phyloP scores from a whole-genome alignment of 2,113 vertebrate genomes.

The Andinoacara biseriatus region DNA sequence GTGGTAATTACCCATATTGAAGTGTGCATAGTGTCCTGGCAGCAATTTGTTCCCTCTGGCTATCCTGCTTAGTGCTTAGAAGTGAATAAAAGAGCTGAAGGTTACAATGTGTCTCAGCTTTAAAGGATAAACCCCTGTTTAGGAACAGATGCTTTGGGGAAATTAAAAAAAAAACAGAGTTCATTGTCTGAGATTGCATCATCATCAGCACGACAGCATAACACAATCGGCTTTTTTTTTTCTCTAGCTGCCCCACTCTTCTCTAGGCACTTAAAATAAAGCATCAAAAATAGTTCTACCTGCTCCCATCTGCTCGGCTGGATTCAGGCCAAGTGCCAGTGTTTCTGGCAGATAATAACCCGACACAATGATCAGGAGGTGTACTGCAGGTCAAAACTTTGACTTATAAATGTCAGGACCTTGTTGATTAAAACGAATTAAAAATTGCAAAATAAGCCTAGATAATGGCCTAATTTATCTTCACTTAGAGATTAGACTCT shows the following conservation, averaged over 20 bases:
- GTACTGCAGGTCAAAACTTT: constrained; percentile 33
- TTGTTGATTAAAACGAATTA: constrained; percentile 56
- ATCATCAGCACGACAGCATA: constrained; percentile 57
- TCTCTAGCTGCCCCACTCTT: constrained; percentile 37
- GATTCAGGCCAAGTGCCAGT: constrained; percentile 36
- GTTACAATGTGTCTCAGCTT: constrained; percentile 66
- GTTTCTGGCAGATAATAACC: constrained; percentile 43
- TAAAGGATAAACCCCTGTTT: constrained; percentile 72
- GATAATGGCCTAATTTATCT: constrained; percentile 62
- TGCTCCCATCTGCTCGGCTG: constrained; percentile 43
- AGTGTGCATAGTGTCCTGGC: constrained; percentile 56
- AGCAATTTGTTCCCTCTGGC: constrained; percentile 58
- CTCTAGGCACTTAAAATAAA: constrained; percentile 46
- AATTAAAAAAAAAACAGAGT: constrained; percentile 60
- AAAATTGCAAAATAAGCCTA: constrained; percentile 40
- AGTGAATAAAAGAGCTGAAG: constrained; percentile 73
- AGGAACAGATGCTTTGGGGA: constrained; percentile 70
- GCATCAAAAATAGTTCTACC: constrained; percentile 58
- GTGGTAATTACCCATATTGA: constrained; percentile 61
- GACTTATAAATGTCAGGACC: constrained; percentile 30
- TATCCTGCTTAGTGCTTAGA: constrained; percentile 59
- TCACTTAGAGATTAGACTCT: constrained; percentile 50
- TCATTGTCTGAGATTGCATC: constrained; percentile 65
- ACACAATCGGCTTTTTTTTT: constrained; percentile 61
- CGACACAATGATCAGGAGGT: constrained; percentile 21